These are phyloP conservation scores for Danio choprae DNA, from an alignment of 2,797 vertebrate genomes.

Conservation along the genomic window DNA sequence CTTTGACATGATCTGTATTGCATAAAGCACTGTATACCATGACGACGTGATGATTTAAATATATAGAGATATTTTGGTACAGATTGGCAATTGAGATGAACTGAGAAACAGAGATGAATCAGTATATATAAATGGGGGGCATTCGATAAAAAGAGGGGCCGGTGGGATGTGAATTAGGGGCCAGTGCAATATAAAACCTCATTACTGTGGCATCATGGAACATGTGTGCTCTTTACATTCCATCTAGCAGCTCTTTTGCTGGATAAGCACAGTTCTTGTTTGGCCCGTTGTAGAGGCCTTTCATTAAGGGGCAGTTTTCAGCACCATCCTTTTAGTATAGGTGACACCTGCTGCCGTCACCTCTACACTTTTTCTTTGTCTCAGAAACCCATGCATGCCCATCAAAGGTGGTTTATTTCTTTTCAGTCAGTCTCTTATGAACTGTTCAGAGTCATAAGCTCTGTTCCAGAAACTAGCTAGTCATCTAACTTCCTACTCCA, in stretches of 20 bases:
- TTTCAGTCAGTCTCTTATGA: slow-evolving; percentile 27
- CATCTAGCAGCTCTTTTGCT: slow-evolving; percentile 63
- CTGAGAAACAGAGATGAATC: background rate
- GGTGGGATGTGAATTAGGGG: slow-evolving; percentile 49
- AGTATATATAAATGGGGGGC: slow-evolving; percentile 19
- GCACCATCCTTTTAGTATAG: slow-evolving; percentile 5
- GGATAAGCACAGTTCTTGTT: slow-evolving; percentile 64
- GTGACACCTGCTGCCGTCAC: background rate
- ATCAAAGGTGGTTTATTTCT: slow-evolving; percentile 17
- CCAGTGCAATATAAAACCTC: slow-evolving; percentile 63
- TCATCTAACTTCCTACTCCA: background rate
- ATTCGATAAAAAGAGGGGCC: slow-evolving; percentile 44
- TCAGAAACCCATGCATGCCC: slow-evolving; percentile 2
- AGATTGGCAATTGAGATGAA: background rate
- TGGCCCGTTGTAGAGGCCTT: slow-evolving; percentile 53
- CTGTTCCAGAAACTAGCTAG: background rate
- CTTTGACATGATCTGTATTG: no score
- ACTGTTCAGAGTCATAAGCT: slow-evolving; percentile 13
- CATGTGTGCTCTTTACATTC: slow-evolving; percentile 64
- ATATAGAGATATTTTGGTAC: background rate
- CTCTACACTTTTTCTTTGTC: slow-evolving; percentile 10
- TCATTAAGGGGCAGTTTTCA: slow-evolving; percentile 25
- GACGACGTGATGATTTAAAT: background rate
- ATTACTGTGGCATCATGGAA: slow-evolving; percentile 66
- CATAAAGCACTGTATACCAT: no score